These are phyloP conservation scores for Hydrotaea cyrtoneurina DNA, from an alignment of 2,888 invertebrate genomes.

Conservation along the genomic window DNA sequence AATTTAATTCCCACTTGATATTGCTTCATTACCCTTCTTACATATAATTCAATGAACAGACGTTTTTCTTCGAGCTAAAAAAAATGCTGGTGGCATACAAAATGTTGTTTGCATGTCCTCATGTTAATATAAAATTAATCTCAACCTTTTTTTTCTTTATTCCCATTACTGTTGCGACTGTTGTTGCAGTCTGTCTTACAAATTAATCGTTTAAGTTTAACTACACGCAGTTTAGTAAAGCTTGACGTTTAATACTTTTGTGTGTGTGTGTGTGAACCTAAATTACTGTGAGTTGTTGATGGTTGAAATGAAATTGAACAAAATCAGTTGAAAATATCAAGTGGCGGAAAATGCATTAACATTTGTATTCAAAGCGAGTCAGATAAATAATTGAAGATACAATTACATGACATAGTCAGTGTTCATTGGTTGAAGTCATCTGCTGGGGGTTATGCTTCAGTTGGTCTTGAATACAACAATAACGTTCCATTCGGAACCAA, in stretches of 20 bases:
- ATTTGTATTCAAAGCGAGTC: neutral
- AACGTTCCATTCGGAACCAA: too few relatives aligned
- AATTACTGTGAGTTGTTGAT: neutral
- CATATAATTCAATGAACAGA: conserved; percentile 5
- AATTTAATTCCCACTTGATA: too few relatives aligned
- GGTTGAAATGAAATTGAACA: conserved; percentile 27
- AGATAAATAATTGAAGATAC: neutral
- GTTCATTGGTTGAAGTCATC: too few relatives aligned
- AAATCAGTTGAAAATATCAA: neutral
- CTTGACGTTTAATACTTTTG: conserved; percentile 40
- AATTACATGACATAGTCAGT: neutral
- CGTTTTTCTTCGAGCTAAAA: conserved; percentile 48
- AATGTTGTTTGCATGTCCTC: conserved; percentile 59
- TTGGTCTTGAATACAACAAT: too few relatives aligned
- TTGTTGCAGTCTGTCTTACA: conserved; percentile 47
- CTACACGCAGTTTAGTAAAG: conserved; percentile 51
- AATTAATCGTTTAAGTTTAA: conserved; percentile 61
- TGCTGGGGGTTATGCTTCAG: too few relatives aligned
- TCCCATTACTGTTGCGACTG: conserved; percentile 23
- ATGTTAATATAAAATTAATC: conserved; percentile 66
- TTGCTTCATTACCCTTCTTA: too few relatives aligned
- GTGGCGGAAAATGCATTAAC: conserved; percentile 11
- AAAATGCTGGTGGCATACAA: conserved; percentile 27
- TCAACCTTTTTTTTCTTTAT: conserved; percentile 47
- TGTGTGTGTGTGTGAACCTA: neutral